Conservation (phyloP, 2,797 vertebrate species). For the Girardinus metallicus region DNA sequence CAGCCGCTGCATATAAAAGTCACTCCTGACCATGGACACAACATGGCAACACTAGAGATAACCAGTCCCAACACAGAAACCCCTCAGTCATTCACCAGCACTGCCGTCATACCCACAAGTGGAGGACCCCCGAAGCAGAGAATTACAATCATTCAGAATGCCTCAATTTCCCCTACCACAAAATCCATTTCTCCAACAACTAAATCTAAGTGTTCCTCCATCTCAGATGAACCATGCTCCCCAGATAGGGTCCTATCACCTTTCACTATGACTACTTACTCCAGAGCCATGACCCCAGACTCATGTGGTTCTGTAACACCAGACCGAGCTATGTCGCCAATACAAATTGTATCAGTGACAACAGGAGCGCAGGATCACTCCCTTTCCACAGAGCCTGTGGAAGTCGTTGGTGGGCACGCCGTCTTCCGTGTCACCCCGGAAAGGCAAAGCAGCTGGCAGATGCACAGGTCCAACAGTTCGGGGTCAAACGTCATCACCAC, state of each 20-base stretch:
- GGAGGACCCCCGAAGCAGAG: slow-evolving; percentile 92
- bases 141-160: slow-evolving; percentile 95
- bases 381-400: slow-evolving; percentile 84
- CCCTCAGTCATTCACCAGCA: slow-evolving; percentile 91
- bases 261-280: slow-evolving; percentile 86
- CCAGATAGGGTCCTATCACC: slow-evolving; percentile 87
- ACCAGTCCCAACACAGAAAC: slow-evolving; percentile 90
- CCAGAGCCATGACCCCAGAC: slow-evolving; percentile 89
- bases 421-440: slow-evolving; percentile 93
- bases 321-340: slow-evolving; percentile 92
- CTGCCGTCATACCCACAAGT: slow-evolving; percentile 94
- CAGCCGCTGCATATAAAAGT: slow-evolving; percentile 96
- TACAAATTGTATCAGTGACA: slow-evolving; percentile 88
- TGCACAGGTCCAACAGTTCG: slow-evolving; percentile 93
- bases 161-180: slow-evolving; percentile 84
- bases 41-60: slow-evolving; percentile 92
- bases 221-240: slow-evolving; percentile 80
- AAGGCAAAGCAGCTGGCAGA: slow-evolving; percentile 90
- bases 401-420: slow-evolving; percentile 86
- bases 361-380: slow-evolving; percentile 87
- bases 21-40: slow-evolving; percentile 92
- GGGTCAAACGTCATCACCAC: slow-evolving; percentile 95
- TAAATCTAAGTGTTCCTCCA: slow-evolving; percentile 83
- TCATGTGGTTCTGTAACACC: slow-evolving; percentile 89
- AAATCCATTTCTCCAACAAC: slow-evolving; percentile 86